Evolutionary conservation across 2,888 invertebrate species (phyloP).

Genomic region (Spisula solida): DNA sequence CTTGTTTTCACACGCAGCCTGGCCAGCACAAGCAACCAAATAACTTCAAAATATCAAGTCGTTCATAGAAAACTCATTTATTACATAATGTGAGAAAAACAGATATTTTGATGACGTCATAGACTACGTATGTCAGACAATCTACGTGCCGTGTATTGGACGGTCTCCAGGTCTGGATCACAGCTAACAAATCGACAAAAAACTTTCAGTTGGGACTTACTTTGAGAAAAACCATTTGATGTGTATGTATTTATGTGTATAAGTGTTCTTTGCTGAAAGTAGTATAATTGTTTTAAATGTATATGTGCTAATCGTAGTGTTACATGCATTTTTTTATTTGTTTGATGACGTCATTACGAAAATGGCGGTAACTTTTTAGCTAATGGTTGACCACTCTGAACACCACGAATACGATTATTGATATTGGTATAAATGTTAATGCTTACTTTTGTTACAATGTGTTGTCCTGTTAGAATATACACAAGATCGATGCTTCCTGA

Average conservation of each 20-base stretch:
- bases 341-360: background rate
- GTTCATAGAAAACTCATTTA: background rate
- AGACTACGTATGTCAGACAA: too few species aligned
- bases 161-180: too few species aligned
- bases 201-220: background rate
- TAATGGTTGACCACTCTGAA: too few species aligned
- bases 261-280: background rate
- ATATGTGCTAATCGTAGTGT: background rate
- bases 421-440: too few species aligned
- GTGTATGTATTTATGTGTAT: background rate
- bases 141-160: too few species aligned
- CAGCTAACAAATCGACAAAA: too few species aligned
- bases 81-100: too few species aligned
- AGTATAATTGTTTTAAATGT: background rate
- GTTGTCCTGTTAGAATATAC: too few species aligned
- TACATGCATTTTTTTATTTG: background rate
- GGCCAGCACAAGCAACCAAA: background rate
- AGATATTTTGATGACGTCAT: too few species aligned
- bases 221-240: background rate
- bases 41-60: background rate
- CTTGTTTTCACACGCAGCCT: conserved; percentile 6
- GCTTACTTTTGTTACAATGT: too few species aligned
- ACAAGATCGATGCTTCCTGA: too few species aligned
- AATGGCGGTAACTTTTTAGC: background rate
- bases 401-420: too few species aligned